phyloP scores from a whole-genome alignment of 2,888 invertebrate species.

The Melipona beecheii region DNA sequence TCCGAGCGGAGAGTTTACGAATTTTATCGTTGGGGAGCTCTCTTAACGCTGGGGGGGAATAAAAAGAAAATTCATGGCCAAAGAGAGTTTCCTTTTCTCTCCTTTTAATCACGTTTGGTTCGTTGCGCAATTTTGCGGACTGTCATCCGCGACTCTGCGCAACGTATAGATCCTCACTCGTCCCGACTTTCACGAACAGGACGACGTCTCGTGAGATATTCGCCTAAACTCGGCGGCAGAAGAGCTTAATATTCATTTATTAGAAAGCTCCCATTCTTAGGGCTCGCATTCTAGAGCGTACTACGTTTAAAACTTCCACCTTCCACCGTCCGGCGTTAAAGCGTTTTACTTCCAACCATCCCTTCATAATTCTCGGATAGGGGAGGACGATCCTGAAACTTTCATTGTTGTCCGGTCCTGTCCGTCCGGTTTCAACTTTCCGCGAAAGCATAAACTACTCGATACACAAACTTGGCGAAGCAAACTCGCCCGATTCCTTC shows the following conservation, averaged over 20 bases:
- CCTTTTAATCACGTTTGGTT: neutral
- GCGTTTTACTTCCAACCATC: constrained; percentile 29
- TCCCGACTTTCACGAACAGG: neutral
- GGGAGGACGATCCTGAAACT: constrained; percentile 2
- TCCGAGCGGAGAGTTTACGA: constrained; percentile 15
- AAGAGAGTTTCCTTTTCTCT: neutral
- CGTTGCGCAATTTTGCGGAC: neutral
- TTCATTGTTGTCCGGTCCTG: constrained; percentile 37
- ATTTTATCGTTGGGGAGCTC: constrained; percentile 22
- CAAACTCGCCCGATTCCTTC: constrained; percentile 28
- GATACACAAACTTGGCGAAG: constrained; percentile 28
- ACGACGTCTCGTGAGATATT: constrained; percentile 27
- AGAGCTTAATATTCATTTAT: constrained; percentile 52
- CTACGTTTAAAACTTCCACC: constrained; percentile 41
- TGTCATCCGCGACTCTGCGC: neutral
- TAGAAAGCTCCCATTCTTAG: constrained; percentile 33
- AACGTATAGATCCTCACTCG: neutral
- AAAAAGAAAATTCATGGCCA: constrained; percentile 15
- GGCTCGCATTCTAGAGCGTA: constrained; percentile 33
- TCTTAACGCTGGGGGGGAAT: neutral
- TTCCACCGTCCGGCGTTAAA: constrained; percentile 20
- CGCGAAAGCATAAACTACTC: constrained; percentile 40
- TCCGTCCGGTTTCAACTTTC: constrained; percentile 27
- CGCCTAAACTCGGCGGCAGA: constrained; percentile 5
- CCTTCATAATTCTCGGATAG: constrained; percentile 31